Evolutionary conservation across 2,888 invertebrate genomes (phyloP).

Genomic region (Periphyllus acericola): DNA sequence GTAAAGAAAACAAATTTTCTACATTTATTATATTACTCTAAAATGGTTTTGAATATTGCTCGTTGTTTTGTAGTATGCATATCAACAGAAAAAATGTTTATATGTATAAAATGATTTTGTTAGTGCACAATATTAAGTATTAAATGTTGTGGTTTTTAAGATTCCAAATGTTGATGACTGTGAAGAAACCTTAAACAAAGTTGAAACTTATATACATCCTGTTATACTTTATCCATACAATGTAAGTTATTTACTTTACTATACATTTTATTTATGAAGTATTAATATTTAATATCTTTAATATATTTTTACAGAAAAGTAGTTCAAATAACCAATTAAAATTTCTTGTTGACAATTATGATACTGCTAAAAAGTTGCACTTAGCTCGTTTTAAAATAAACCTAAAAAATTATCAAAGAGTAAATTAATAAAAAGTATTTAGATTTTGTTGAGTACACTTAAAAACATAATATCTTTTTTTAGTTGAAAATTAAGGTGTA

Average conservation of each 20-base stretch:
- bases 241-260: not conserved
- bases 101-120: too few species aligned
- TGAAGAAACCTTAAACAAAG: slow-evolving; percentile 15
- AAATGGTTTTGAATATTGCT: too few species aligned
- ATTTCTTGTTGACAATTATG: slow-evolving; percentile 25
- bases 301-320: not conserved
- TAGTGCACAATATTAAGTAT: not conserved
- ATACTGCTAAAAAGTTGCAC: not conserved
- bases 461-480: not conserved
- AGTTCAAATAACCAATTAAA: not conserved
- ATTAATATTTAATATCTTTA: slow-evolving; percentile 1
- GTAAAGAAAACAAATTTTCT: too few species aligned
- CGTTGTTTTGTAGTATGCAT: too few species aligned
- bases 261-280: not conserved
- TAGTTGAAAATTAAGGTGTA: not conserved
- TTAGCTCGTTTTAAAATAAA: not conserved
- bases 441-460: not conserved
- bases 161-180: slow-evolving; percentile 1
- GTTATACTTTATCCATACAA: slow-evolving; percentile 1
- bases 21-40: too few species aligned
- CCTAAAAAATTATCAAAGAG: not conserved
- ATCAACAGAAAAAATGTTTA: too few species aligned
- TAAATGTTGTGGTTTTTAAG: not conserved
- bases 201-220: not conserved
- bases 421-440: not conserved